These are phyloP conservation scores for Ictalurus punctatus DNA, from an alignment of 2,113 vertebrate species.

Conservation along the genomic window DNA sequence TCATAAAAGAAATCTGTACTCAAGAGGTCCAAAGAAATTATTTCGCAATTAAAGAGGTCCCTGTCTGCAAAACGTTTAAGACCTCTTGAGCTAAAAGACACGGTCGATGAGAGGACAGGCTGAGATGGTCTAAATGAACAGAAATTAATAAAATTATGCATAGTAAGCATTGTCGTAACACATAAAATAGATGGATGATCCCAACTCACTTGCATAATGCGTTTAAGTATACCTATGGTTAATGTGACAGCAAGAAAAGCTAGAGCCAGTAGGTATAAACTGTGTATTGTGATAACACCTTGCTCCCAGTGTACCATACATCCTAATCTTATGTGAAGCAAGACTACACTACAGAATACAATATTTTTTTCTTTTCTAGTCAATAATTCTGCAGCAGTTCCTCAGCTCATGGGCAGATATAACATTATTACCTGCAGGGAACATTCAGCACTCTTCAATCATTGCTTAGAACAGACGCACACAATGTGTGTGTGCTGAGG, in stretches of 20 bases:
- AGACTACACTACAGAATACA: neutral
- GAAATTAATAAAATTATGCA: neutral
- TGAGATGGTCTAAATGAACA: neutral
- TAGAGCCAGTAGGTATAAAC: neutral
- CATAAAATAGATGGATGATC: neutral
- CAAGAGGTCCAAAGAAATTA: neutral
- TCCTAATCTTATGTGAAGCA: neutral
- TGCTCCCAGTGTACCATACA: neutral
- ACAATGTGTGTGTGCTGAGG: neutral
- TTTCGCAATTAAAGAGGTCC: neutral
- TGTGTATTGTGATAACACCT: neutral
- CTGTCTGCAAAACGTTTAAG: neutral
- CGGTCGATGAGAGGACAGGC: neutral
- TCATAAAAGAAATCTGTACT: neutral
- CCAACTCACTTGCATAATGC: neutral
- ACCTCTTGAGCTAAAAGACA: neutral
- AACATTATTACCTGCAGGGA: conserved; percentile 24
- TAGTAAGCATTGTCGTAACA: neutral
- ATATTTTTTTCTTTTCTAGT: neutral
- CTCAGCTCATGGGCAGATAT: neutral
- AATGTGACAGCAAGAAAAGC: neutral
- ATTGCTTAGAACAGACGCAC: neutral
- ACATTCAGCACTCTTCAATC: conserved; percentile 13
- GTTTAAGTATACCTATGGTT: neutral
- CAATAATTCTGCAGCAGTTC: conserved; percentile 14